Conservation (phyloP, 2,797 vertebrate species). For the Gambelia wislizenii region DNA sequence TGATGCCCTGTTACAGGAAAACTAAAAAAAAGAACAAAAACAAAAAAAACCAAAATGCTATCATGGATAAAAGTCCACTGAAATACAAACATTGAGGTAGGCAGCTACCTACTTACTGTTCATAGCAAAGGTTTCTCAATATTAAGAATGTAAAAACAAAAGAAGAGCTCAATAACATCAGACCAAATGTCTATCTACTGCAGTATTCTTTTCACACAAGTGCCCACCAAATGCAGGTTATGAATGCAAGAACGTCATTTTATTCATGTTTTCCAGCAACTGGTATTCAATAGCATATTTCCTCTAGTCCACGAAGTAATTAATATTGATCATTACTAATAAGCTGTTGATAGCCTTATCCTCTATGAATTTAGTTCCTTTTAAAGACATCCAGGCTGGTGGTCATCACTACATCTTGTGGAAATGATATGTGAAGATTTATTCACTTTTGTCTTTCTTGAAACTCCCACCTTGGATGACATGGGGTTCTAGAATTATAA, state of each 20-base stretch:
- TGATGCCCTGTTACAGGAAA: conserved; percentile 55
- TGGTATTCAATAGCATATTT: too few relatives aligned
- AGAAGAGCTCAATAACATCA: too few relatives aligned
- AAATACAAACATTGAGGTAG: conserved; percentile 57
- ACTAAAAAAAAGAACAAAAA: too few relatives aligned
- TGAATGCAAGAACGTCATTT: too few relatives aligned
- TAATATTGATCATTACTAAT: neutral
- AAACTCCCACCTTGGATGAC: neutral
- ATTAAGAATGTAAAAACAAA: neutral
- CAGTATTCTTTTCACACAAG: too few relatives aligned
- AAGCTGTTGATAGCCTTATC: neutral
- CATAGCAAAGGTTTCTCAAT: conserved; percentile 45
- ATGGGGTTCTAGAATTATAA: neutral
- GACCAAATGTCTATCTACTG: too few relatives aligned
- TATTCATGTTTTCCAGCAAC: too few relatives aligned
- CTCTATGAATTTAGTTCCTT: neutral
- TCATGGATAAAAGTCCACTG: conserved; percentile 52
- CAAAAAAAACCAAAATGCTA: neutral
- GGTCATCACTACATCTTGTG: too few relatives aligned
- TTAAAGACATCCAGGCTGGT: neutral
- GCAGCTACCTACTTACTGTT: conserved; percentile 54
- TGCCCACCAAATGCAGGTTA: too few relatives aligned
- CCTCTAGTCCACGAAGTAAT: too few relatives aligned
- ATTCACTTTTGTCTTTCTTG: neutral
- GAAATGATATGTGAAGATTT: too few relatives aligned